Percentiles rank a stretch among this genome's conserved stretches.
These are phyloP conservation scores for Oryzias melastigma DNA, from an alignment of 2,113 vertebrate species.

Conservation along the genomic window DNA sequence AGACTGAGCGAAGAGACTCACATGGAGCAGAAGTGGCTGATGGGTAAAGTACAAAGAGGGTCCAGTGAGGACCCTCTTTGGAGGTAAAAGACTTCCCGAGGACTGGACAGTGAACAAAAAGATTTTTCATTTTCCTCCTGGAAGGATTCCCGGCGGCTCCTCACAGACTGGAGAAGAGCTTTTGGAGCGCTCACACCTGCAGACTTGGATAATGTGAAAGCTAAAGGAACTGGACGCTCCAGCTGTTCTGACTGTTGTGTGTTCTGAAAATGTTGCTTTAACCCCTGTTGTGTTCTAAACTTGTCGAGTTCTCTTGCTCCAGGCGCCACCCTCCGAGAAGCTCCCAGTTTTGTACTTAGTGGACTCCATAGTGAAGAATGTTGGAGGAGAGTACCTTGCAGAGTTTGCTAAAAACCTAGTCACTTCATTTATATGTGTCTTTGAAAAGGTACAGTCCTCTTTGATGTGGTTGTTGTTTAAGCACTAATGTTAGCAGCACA, in stretches of 20 bases:
- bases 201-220: too few species aligned
- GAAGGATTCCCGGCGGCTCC: not conserved
- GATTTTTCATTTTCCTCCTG: not conserved
- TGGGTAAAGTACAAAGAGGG: constrained; percentile 73
- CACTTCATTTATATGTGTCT: constrained; percentile 99
- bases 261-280: constrained; percentile 67
- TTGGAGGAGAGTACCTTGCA: constrained; percentile 98
- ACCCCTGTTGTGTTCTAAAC: constrained; percentile 90
- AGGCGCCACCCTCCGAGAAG: constrained; percentile 95
- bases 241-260: not conserved
- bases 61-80: constrained; percentile 53
- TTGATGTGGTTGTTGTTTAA: constrained; percentile 32
- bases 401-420: constrained; percentile 99
- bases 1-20: constrained; percentile 1
- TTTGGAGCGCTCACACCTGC: too few species aligned
- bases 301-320: constrained; percentile 96
- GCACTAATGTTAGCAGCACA: constrained; percentile 27
- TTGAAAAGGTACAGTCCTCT: constrained; percentile 97
- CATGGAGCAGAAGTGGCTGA: constrained; percentile 41
- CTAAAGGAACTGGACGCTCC: too few species aligned
- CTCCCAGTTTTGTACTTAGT: constrained; percentile 99
- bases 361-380: constrained; percentile 99
- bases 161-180: not conserved
- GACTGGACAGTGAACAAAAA: constrained; percentile 7
- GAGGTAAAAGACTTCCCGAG: constrained; percentile 49